These are phyloP conservation scores for Drosophila eohydei DNA, from an alignment of 2,888 invertebrate species.

Conservation along the genomic window DNA sequence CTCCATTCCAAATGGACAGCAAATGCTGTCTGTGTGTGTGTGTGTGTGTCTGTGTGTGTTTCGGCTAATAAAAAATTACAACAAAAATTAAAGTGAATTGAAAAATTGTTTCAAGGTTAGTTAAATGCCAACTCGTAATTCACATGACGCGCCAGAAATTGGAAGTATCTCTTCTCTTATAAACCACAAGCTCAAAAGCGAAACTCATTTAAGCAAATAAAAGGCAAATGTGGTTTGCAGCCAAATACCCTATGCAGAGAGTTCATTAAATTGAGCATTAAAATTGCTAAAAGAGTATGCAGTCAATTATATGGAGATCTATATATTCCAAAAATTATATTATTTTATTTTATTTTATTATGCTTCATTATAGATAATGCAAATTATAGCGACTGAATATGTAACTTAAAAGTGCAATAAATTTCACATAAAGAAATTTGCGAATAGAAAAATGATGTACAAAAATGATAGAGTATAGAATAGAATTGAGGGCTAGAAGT, in stretches of 20 bases:
- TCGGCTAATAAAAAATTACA: constrained; percentile 14
- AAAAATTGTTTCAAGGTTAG: constrained; percentile 63
- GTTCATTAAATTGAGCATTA: too few species aligned
- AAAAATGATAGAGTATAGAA: too few species aligned
- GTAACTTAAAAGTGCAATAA: too few species aligned
- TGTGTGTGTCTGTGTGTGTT: constrained; percentile 10
- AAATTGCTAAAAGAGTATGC: background rate
- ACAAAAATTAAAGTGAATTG: background rate
- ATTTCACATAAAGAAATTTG: too few species aligned
- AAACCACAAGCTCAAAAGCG: constrained; percentile 53
- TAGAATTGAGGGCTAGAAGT: too few species aligned
- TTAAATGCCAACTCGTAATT: constrained; percentile 57
- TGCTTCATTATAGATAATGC: too few species aligned
- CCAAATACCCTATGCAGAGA: background rate
- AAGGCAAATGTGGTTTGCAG: constrained; percentile 34
- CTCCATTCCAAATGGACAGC: constrained; percentile 6
- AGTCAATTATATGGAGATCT: too few species aligned
- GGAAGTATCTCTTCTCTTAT: constrained; percentile 26
- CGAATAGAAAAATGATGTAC: too few species aligned
- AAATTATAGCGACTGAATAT: too few species aligned
- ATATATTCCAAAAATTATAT: too few species aligned
- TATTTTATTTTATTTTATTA: too few species aligned
- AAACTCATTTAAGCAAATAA: constrained; percentile 62
- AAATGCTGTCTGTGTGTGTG: background rate
- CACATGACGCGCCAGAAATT: constrained; percentile 60